Conservation (phyloP, 2,797 vertebrate genomes). For the Hafferia zeledoni region DNA sequence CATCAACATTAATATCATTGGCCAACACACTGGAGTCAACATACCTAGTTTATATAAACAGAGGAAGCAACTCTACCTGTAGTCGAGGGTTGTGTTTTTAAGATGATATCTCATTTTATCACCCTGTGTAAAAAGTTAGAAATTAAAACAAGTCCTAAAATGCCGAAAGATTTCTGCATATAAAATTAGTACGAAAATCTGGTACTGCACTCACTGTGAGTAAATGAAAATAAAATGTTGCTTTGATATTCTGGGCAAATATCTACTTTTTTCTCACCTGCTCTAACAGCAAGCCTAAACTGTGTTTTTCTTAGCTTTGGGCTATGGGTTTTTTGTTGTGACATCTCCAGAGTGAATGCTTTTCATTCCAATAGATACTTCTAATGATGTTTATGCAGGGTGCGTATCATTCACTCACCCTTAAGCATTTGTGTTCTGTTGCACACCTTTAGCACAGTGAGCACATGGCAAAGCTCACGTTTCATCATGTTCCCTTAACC, state of each 20-base stretch:
- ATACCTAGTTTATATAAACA: neutral
- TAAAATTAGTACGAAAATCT: neutral
- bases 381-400: neutral
- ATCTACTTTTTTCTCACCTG: neutral
- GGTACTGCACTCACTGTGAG: neutral
- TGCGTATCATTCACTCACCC: neutral
- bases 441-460: neutral
- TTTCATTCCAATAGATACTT: constrained; percentile 25
- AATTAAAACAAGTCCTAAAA: neutral
- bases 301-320: constrained; percentile 32
- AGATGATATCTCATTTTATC: neutral
- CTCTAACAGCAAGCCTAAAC: neutral
- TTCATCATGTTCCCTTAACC: neutral
- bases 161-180: neutral
- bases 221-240: neutral
- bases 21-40: constrained; percentile 7
- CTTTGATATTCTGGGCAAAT: neutral
- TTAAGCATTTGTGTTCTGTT: neutral
- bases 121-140: neutral
- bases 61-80: constrained; percentile 7
- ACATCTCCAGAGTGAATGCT: constrained; percentile 7
- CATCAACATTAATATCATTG: neutral
- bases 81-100: constrained; percentile 23
- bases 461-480: neutral
- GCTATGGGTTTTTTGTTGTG: constrained; percentile 22